phyloP scores from a whole-genome alignment of 2,797 vertebrate species.

The Huso huso region DNA sequence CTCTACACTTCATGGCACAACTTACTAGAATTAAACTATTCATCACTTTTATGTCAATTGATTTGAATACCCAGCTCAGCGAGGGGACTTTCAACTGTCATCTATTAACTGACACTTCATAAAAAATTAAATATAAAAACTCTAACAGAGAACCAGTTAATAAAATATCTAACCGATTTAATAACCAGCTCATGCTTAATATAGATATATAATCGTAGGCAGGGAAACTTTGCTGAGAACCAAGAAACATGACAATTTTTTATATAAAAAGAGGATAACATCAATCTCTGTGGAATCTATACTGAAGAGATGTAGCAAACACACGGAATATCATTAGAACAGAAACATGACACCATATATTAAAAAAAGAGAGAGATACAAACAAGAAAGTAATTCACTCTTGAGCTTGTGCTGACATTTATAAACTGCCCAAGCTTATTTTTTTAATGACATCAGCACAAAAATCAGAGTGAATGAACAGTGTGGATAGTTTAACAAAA shows the following conservation, averaged over 20 bases:
- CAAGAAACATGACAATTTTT: no score
- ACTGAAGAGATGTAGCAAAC: no score
- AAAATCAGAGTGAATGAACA: no score
- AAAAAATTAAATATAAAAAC: background rate
- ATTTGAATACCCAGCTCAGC: background rate
- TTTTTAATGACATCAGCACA: no score
- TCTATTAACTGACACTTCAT: background rate
- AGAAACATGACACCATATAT: background rate
- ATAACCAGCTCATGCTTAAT: background rate
- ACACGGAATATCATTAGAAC: background rate
- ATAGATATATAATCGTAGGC: background rate
- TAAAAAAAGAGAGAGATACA: no score
- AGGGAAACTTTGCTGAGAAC: background rate
- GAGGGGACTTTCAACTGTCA: background rate
- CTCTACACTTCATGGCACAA: background rate
- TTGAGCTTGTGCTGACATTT: no score
- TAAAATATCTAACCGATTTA: background rate
- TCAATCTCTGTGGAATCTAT: no score
- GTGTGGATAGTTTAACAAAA: no score
- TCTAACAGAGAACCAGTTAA: background rate
- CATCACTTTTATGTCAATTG: conserved; percentile 1
- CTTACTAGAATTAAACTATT: background rate
- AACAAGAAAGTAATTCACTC: no score
- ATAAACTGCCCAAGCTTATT: no score
- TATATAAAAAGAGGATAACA: no score